Evolutionary conservation across 2,888 invertebrate genomes (phyloP), one percentile per base, ranked within the genome.

Genomic region (Mythimna impura): DNA sequence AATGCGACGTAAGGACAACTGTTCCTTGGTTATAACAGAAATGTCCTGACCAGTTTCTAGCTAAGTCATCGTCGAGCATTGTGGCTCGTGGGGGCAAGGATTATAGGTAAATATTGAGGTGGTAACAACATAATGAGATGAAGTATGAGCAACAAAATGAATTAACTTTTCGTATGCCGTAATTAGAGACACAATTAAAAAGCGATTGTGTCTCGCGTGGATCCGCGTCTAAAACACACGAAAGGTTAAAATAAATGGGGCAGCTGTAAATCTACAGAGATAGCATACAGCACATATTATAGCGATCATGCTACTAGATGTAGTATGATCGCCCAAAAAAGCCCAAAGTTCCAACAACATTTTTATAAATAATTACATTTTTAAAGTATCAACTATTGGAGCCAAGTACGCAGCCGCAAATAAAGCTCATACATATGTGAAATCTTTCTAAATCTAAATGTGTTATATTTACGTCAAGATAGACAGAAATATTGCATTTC

Each of bases 1-100:
- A 82, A 78, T 58, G 68, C 78, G 68, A 75, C 77, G 73, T 69
- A 67, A 86, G 73, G 66, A 71, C 76, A 78, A 73, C 73, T 69
- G 67, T 76, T 82, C 54, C 1, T 58, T 54, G 50, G 57, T 55
- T 64, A 58, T 62, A 86, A 89, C 69, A 76, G 72, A 67, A 71
- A 63, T 75, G 78, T 79, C 83, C 81, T 75, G 80, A 71, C 74
- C 66, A 74, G 69, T 71, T 73, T 63, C 43, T 61, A 70, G 36
- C 68, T 75, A 61, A 79, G 82, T 75, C 76, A 66, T 67, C 67
- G 60, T 76, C 81, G 65, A 65, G 47, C 74, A 80, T 66, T 74
- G 80, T 66, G 66, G 67, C 66, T 76, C 74, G 30, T 54, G 8
- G 47, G 43, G 36, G 1, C 22, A 10, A 30, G 14, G 22, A n/a